A percentile compares a stretch with the other conserved stretches of the same genome.
Evolutionary conservation across 64 coral and sea anemone species (phyloP).

Genomic region (Pachyseris speciosa): DNA sequence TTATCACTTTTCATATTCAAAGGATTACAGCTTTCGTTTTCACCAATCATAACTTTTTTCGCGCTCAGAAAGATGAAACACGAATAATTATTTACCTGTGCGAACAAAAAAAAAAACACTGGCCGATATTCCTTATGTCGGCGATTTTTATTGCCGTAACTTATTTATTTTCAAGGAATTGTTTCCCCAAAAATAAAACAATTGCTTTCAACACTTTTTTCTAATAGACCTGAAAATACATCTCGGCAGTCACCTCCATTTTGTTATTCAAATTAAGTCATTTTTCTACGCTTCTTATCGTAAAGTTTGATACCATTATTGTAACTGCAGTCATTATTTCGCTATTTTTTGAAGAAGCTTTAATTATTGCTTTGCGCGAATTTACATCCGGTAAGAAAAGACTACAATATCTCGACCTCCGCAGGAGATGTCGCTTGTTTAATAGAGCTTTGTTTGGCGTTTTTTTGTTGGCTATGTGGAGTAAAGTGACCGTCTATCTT

Average conservation of each 20-base stretch:
- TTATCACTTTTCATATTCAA: neutral
- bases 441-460: conserved; percentile 10
- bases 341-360: neutral
- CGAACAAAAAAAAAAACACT: neutral
- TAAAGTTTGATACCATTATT: conserved; percentile 5
- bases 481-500: neutral
- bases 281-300: conserved; percentile 2
- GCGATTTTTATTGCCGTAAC: neutral
- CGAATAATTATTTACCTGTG: neutral
- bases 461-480: neutral
- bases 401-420: neutral
- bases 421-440: conserved; percentile 17
- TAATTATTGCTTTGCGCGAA: conserved; percentile 28
- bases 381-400: neutral
- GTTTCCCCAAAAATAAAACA: neutral
- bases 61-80: neutral
- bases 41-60: neutral
- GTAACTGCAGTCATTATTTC: neutral
- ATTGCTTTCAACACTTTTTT: neutral
- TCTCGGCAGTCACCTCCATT: neutral
- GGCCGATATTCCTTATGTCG: neutral
- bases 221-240: neutral
- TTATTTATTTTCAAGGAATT: neutral
- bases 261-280: conserved; percentile 42
- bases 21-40: neutral